phyloP scores from a whole-genome alignment of 1,140 invertebrate species.

The Sminthurides bifidus region DNA sequence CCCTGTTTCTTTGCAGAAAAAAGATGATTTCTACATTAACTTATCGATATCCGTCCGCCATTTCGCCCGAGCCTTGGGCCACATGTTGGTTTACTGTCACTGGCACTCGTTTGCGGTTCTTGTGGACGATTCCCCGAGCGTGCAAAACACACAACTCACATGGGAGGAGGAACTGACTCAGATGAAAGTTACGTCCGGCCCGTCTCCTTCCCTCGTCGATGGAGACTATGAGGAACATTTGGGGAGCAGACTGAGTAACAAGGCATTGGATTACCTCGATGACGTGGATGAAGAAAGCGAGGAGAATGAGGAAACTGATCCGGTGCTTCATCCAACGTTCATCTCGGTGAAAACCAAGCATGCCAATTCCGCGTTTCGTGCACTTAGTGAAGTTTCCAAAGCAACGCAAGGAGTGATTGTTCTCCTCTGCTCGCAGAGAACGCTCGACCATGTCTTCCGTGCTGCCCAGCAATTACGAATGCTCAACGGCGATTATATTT shows the following conservation, averaged over 20 bases:
- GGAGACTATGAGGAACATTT: slow-evolving; percentile 18
- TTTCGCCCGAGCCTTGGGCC: slow-evolving; percentile 26
- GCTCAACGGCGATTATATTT: slow-evolving; percentile 37
- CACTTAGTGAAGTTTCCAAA: slow-evolving; percentile 28
- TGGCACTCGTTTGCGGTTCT: slow-evolving; percentile 34
- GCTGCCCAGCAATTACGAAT: slow-evolving; percentile 34
- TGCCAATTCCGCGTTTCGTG: slow-evolving; percentile 23
- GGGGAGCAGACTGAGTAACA: background rate
- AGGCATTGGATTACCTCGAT: background rate
- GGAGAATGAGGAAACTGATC: slow-evolving; percentile 17
- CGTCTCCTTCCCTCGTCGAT: background rate
- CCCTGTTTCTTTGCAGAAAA: slow-evolving; percentile 17
- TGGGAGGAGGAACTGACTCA: slow-evolving; percentile 28
- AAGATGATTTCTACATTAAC: slow-evolving; percentile 29
- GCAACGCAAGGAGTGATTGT: slow-evolving; percentile 33
- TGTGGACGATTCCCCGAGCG: slow-evolving; percentile 31
- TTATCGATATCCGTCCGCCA: slow-evolving; percentile 30
- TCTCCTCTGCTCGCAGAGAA: slow-evolving; percentile 33
- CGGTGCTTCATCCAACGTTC: slow-evolving; percentile 23
- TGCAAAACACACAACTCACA: slow-evolving; percentile 17
- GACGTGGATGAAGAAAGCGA: slow-evolving; percentile 16
- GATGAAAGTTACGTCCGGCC: slow-evolving; percentile 13
- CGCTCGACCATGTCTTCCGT: slow-evolving; percentile 34
- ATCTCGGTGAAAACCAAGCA: slow-evolving; percentile 17
- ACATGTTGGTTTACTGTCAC: slow-evolving; percentile 32